phyloP scores from a whole-genome alignment of 2,888 invertebrate species.

The Eristalis tenax region DNA sequence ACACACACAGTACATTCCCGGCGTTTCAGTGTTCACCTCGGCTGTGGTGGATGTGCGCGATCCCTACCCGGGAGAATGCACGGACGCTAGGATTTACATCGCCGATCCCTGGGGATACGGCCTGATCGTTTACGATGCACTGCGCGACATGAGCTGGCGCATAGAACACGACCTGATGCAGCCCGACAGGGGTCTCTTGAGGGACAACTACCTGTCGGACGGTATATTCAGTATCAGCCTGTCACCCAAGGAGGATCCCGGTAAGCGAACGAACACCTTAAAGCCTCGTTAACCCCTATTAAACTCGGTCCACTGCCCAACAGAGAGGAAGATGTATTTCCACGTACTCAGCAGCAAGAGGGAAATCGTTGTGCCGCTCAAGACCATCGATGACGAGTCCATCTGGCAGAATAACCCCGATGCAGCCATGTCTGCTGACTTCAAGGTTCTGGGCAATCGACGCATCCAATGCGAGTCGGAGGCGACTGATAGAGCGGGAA shows the following conservation, averaged over 20 bases:
- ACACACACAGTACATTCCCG: slow-evolving; percentile 75
- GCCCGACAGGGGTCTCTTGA: slow-evolving; percentile 80
- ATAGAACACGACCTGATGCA: slow-evolving; percentile 83
- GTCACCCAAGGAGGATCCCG: slow-evolving; percentile 74
- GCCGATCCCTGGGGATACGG: slow-evolving; percentile 85
- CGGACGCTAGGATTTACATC: slow-evolving; percentile 84
- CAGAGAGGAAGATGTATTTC: slow-evolving; percentile 83
- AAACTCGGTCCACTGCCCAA: neutral
- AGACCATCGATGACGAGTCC: slow-evolving; percentile 83
- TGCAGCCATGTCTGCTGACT: slow-evolving; percentile 80
- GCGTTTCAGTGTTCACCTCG: slow-evolving; percentile 79
- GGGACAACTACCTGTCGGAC: slow-evolving; percentile 75
- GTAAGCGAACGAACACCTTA: neutral
- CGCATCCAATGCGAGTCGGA: slow-evolving; percentile 88
- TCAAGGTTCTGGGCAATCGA: slow-evolving; percentile 82
- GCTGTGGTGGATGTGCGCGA: slow-evolving; percentile 83
- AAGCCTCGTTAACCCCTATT: neutral
- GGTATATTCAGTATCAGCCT: slow-evolving; percentile 78
- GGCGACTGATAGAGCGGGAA: slow-evolving; percentile 87
- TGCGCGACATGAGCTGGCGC: slow-evolving; percentile 83
- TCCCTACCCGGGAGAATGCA: slow-evolving; percentile 79
- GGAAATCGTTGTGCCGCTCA: slow-evolving; percentile 84
- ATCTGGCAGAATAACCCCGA: slow-evolving; percentile 81
- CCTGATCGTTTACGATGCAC: slow-evolving; percentile 84
- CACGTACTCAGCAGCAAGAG: slow-evolving; percentile 85